Evolutionary conservation across 2,113 vertebrate genomes (phyloP).

Genomic region (Coptodon rendalli): DNA sequence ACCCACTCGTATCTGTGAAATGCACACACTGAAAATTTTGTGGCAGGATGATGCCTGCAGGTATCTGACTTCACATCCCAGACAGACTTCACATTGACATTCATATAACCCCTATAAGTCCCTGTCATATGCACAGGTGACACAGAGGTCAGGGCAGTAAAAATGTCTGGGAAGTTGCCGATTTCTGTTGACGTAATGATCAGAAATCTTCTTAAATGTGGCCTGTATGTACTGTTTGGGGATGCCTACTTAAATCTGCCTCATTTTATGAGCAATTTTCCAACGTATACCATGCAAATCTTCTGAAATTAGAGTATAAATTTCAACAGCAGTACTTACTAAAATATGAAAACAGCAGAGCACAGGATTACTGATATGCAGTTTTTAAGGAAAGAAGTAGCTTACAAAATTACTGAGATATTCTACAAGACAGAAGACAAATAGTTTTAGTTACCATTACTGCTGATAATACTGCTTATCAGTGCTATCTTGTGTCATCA

Average conservation of each 20-base stretch:
- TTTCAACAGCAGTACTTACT: background rate
- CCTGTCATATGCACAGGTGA: background rate
- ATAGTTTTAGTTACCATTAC: background rate
- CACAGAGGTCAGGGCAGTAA: background rate
- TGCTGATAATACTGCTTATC: background rate
- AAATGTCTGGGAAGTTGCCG: background rate
- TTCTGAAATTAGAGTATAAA: background rate
- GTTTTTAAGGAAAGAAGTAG: background rate
- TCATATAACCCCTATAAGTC: background rate
- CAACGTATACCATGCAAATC: background rate
- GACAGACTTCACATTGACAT: background rate
- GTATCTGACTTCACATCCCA: conserved; percentile 5
- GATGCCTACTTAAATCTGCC: background rate
- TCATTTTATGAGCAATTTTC: background rate
- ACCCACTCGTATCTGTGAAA: background rate
- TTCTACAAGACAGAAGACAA: background rate
- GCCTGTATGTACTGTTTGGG: background rate
- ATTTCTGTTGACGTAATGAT: background rate
- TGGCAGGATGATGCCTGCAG: background rate
- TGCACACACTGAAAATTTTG: conserved; percentile 1
- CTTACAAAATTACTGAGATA: background rate
- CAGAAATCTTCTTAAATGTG: background rate
- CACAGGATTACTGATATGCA: background rate
- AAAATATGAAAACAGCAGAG: background rate
- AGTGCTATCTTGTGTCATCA: background rate